Evolutionary conservation across 2,113 vertebrate genomes (phyloP), one percentile per base, ranked within the genome.

Genomic region (Poeciliopsis turrubarensis): DNA sequence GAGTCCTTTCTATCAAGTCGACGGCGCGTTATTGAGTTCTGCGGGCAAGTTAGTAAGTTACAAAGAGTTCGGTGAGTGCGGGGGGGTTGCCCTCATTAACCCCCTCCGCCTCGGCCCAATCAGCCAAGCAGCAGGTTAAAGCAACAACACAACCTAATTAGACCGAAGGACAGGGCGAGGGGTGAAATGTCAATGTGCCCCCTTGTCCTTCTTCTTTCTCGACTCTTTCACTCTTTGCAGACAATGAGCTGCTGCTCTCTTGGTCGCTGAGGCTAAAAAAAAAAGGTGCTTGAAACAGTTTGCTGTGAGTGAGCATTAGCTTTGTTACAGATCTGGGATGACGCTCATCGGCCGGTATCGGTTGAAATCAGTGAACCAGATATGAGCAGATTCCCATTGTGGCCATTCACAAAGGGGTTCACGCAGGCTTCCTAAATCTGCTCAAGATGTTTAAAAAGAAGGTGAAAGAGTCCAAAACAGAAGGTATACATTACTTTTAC

Each of bases 141-240:
- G 95, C 95, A 96, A 95, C 93, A 95, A 95, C 91, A 93, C 92
- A 91, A 86, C 88, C 92, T 97, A 96, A 96, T 95, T 95, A 96
- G 94, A 88, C 92, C 86, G 82, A 86, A 93, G 92, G 92, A 90
- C 85, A 80, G 90, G 85, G 86, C 60, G 73, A 70, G 68, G 82
- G 93, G 92, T 93, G 90, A 96, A 96, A 94, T 94, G 94, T 95
- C 93, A 94, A 93, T 87, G 83, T 85, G 37, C 7, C 83, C 86
- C 90, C 87, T 90, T 80, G 90, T 87, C 73, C 79, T 90, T 80
- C 90, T 87, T 82, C 61, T 62, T 72, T 57, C 25, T 68, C 62
- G 29, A 79, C 57, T 72, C 32, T 57, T 64, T 75, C 10, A 14
- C 74, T 80, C 78, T 76, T 69, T 74, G 54, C 87, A 82, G 30